Evolutionary conservation across 53 echinoderm and acorn worm species (phyloP).

Genomic region (Echinarachnius parma): DNA sequence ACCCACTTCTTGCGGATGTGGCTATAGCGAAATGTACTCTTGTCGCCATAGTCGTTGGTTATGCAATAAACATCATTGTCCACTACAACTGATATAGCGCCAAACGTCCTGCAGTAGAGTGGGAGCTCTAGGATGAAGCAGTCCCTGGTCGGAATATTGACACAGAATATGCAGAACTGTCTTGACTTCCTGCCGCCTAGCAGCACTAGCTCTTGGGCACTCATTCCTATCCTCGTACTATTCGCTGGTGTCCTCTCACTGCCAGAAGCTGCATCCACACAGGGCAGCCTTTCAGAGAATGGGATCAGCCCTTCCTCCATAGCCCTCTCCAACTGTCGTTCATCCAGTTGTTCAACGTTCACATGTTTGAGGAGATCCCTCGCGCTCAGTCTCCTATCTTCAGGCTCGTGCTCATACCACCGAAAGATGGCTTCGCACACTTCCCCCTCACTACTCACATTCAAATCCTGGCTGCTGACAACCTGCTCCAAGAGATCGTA

Average conservation of each 20-base stretch:
- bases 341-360: slow-evolving; percentile 5
- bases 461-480: slow-evolving; percentile 32
- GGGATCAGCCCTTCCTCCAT: slow-evolving; percentile 17
- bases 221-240: slow-evolving; percentile 52
- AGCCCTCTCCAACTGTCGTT: slow-evolving; percentile 9
- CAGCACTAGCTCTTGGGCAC: slow-evolving; percentile 58
- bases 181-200: slow-evolving; percentile 52
- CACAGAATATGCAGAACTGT: slow-evolving; percentile 59
- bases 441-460: slow-evolving; percentile 46
- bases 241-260: not conserved
- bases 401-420: slow-evolving; percentile 37
- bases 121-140: slow-evolving; percentile 62
- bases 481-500: slow-evolving; percentile 24
- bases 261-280: not conserved
- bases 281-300: not conserved
- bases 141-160: slow-evolving; percentile 45
- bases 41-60: slow-evolving; percentile 73
- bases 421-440: slow-evolving; percentile 50
- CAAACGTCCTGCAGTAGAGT: slow-evolving; percentile 60
- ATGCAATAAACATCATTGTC: slow-evolving; percentile 74
- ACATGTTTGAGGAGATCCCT: slow-evolving; percentile 16
- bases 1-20: slow-evolving; percentile 71
- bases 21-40: slow-evolving; percentile 67
- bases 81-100: slow-evolving; percentile 65
- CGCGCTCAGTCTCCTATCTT: not conserved